Base-by-base conservation (phyloP, 2,888 invertebrate species). In the Epistrophella euchroma region DNA sequence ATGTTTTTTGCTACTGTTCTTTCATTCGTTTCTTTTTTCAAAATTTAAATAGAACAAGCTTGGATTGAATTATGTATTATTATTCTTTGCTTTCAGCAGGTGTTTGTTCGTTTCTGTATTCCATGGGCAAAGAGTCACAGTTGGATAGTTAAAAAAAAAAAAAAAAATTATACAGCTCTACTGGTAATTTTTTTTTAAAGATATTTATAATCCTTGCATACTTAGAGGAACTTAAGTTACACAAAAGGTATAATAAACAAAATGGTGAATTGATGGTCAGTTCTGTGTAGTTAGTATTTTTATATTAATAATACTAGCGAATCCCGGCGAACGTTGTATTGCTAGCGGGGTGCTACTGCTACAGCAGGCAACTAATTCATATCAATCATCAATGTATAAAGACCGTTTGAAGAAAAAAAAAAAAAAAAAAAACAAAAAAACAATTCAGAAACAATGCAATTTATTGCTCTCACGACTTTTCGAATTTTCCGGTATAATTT, bases 1-100 rank as follows among this genome's bases (percentile, higher is more conserved):
- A 68, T 37, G 22, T 50, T 47, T 68, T 35, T 7, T 17, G 47
- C 47, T 19, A 22, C 47, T 19, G 10, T 50, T 22, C 47, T 50
- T 19, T 50, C 11, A 19, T 52, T 15, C 22, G 2, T 52, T 19
- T 50, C 0, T 50, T 47, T 43, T 75, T 58, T 58, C 9, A 58
- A 40, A 25, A 62, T 55, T 52, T 55, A 62, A 64, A 64, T 52
- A 19, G 28, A 64, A 37, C 43, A 35, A 66, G 66, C 66, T 66
- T 45, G 66, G 66, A 75, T 66, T 32, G 75, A 75, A 75, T 75
- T 75, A 66, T n/a, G n/a, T n/a, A n/a, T 47, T 66, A 47, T 68
- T 50, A 68, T 52, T 52, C 62, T 47, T 64, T 32, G 55, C 64
- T 74, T 56, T 66, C 45, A 43, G 40, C 32, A 55, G 43, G 64